Evolutionary conservation across 1,140 invertebrate genomes (phyloP), one percentile per base, ranked within the genome.

Genomic region (Panulirus ornatus): DNA sequence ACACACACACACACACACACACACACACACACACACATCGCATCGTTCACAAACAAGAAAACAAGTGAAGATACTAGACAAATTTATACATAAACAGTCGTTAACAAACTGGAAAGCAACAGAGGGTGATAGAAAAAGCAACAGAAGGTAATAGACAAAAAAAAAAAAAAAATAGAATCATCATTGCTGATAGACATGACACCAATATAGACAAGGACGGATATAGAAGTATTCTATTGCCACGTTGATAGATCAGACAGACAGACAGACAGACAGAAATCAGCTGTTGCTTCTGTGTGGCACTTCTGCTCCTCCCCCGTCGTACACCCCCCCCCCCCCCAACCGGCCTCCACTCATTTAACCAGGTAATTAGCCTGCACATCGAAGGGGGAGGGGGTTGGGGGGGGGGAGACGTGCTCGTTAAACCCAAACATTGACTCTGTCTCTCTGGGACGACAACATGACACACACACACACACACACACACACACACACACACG

Each of bases 1-100:
- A 58, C 51, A 58, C 51, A 58, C 51, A 58, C 51, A 58, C 51
- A 58, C 51, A 58, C 51, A 58, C 51, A 58, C 51, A 58, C 51
- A 58, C 51, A 58, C 51, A 58, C 51, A 58, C 51, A 58, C 51
- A 58, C 51, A 58, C 51, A 58, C 51, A 58, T 22, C 9, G 9
- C 9, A 9, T 14, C 51, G 22, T 22, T 14, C 51, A 58, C 51
- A 58, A 9, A 58, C 51, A 58, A 9, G 22, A 9, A 58, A 9
- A 63, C 1, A 63, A 63, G 19, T 22, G 27, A 63, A 22, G 27
- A 63, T 22, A 22, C 19, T 22, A 63, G 19, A 63, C 19, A 63
- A 22, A 63, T 22, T 22, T 63, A 63, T 58, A 58, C 9, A 58
- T 27, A 38, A n/a, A 30, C 14, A 36, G 5, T 36, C n/a, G 30